phyloP scores from a whole-genome alignment of 2,113 vertebrate species.

The Corapipo altera region DNA sequence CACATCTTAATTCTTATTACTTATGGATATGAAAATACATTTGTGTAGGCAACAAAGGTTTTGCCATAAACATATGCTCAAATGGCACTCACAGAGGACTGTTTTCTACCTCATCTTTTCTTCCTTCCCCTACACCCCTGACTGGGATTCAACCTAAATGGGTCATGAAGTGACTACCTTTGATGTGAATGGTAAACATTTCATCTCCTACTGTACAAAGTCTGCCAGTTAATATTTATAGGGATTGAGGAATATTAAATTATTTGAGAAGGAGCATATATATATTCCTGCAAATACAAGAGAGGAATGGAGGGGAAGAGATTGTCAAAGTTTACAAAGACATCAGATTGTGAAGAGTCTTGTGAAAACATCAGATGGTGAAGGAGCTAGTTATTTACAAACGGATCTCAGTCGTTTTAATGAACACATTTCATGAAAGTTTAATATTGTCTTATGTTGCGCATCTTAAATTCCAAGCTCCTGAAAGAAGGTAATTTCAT shows the following conservation, averaged over 20 bases:
- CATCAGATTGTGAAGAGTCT: background rate
- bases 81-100: background rate
- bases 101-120: background rate
- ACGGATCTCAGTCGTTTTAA: background rate
- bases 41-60: background rate
- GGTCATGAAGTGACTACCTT: conserved; percentile 16
- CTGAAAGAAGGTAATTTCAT: background rate
- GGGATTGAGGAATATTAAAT: background rate
- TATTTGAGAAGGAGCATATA: background rate
- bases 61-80: background rate
- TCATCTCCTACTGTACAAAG: background rate
- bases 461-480: background rate
- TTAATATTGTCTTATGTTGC: background rate
- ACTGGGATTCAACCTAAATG: conserved; percentile 1
- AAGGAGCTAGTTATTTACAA: background rate
- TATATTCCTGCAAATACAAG: background rate
- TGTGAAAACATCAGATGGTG: background rate
- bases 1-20: background rate
- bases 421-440: conserved; percentile 35
- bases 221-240: conserved; percentile 9
- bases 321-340: conserved; percentile 1
- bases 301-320: background rate
- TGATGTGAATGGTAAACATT: conserved; percentile 20
- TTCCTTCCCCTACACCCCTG: background rate
- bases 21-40: background rate